Evolutionary conservation across 2,113 vertebrate genomes (phyloP).

Genomic region (Conger conger): DNA sequence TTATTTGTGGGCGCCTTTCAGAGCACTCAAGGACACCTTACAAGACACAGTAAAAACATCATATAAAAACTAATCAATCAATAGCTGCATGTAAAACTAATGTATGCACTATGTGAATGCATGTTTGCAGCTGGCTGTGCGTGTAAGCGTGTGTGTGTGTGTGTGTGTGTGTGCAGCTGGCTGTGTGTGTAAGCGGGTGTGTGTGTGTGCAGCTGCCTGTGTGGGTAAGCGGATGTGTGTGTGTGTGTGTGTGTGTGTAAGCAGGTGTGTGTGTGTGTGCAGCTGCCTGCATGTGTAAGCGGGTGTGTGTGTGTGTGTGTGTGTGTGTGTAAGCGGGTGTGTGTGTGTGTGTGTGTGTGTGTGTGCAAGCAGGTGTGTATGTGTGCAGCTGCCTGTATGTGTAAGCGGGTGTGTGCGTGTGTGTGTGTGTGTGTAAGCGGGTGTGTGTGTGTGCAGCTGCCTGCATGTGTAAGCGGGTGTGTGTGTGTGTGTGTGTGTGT

Average conservation of each 20-base stretch:
- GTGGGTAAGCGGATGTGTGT: background rate
- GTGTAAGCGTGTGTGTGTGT: background rate
- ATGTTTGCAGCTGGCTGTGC: background rate
- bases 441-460: background rate
- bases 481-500: background rate
- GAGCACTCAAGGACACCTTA: no score
- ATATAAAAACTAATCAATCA: no score
- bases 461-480: background rate
- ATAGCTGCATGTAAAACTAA: no score
- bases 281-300: background rate
- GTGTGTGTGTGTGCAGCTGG: background rate
- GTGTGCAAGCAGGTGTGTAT: background rate
- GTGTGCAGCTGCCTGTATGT: background rate
- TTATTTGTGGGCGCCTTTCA: no score
- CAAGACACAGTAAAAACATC: no score
- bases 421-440: background rate
- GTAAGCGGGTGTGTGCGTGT: background rate
- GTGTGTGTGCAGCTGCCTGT: background rate
- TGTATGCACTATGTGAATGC: background rate
- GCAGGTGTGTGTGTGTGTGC: background rate
- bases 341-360: background rate
- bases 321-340: background rate
- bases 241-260: background rate
- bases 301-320: background rate
- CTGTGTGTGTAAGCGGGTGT: background rate